phyloP scores from a whole-genome alignment of 2,888 invertebrate species.

The Lepetodrilus schrolli region DNA sequence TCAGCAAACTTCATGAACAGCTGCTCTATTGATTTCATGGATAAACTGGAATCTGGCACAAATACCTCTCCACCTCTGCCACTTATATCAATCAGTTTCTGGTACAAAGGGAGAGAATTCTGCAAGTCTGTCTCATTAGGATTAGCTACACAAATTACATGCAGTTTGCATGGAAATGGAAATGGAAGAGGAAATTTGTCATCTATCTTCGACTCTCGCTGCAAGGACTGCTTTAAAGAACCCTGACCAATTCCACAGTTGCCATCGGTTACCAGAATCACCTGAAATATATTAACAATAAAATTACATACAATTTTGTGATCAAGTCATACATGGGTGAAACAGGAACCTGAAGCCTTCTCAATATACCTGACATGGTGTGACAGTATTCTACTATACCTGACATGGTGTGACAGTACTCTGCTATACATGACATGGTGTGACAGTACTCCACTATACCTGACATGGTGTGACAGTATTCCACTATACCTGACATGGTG shows the following conservation, averaged over 20 bases:
- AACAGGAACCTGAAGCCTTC: too few species aligned
- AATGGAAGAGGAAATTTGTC: slow-evolving; percentile 84
- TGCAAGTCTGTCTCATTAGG: slow-evolving; percentile 72
- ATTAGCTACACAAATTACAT: slow-evolving; percentile 75
- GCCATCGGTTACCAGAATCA: slow-evolving; percentile 86
- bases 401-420: background rate
- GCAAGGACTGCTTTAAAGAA: slow-evolving; percentile 79
- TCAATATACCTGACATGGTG: background rate
- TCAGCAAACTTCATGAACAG: slow-evolving; percentile 83
- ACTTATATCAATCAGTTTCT: slow-evolving; percentile 86
- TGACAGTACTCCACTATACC: background rate
- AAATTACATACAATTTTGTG: too few species aligned
- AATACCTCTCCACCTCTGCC: slow-evolving; percentile 77
- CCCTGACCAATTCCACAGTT: slow-evolving; percentile 82
- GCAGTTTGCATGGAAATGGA: slow-evolving; percentile 87
- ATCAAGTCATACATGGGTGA: too few species aligned
- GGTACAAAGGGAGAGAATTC: slow-evolving; percentile 83
- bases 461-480: background rate
- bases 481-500: background rate
- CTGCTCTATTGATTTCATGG: slow-evolving; percentile 75
- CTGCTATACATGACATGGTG: background rate
- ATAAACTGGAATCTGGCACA: slow-evolving; percentile 62
- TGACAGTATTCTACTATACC: background rate
- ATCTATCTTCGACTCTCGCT: slow-evolving; percentile 54
- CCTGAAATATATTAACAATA: slow-evolving; percentile 70